Evolutionary conservation across 2,113 vertebrate species (phyloP), one percentile per base, ranked within the genome.

Genomic region (Prionailurus bengalensis): DNA sequence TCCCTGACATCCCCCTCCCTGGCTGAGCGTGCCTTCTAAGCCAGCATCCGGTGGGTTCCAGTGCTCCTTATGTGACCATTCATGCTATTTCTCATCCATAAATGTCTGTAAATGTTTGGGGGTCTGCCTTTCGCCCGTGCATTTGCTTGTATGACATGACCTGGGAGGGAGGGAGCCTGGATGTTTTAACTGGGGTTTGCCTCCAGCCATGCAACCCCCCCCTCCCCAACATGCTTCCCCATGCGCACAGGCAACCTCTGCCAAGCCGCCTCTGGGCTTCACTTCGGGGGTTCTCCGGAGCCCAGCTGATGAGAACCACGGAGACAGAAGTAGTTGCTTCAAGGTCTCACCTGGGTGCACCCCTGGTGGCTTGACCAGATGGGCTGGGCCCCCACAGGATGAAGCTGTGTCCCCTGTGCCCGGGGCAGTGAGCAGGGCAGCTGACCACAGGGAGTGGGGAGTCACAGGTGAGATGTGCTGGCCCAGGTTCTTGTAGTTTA

Each of bases 151-250:
- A 2, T 80, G 66, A 73, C 8, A 4, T 33, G n/a, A 13, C 33
- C 58, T 86, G 68, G 31, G 12, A 89, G 68, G 23, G 81, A 51
- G 17, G 61, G 55, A 68, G 55, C 25, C 74, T 90, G 48, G 21
- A 13, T 73, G 27, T 33, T 25, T 53, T 42, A 39, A 68, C 19
- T 1, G 2, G 15, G 48, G n/a, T 14, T 70, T 65, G 4, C 16
- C 55, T 73, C n/a, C 33, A 79, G 45, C n/a, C 10, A 5, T 11
- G 5, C 3, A 76, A 45, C 45, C 25, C 15, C 1, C 4, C 45
- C 33, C 11, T 0, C 3, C 79, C 7, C 1, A 4, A 6, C 7
- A 65, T 29, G 16, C 36, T 4, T 39, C 39, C 79, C 1, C 12
- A 8, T 78, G 53, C 33, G 31, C 7, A 7, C 8, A 9, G 9